Conservation (phyloP, 2,113 vertebrate species). For the Tupaia chinensis region DNA sequence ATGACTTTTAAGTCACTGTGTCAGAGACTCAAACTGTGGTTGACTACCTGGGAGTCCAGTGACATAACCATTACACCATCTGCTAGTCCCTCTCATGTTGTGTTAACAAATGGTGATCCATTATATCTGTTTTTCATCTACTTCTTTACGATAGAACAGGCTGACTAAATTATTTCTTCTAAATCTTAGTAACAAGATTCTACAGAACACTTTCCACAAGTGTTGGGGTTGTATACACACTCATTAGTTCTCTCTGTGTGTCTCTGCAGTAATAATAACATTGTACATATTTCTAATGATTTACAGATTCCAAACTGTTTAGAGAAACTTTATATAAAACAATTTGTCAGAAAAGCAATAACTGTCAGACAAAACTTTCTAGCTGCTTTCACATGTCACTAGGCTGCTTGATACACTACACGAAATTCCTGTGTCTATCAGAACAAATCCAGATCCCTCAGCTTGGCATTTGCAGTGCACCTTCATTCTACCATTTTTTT, state of each 20-base stretch:
- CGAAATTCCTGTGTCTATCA: conserved; percentile 3
- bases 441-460: not conserved
- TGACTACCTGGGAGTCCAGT: too few relatives aligned
- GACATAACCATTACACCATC: too few relatives aligned
- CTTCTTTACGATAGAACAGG: not conserved
- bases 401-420: not conserved
- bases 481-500: not conserved
- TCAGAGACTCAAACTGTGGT: too few relatives aligned
- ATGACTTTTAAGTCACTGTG: too few relatives aligned
- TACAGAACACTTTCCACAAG: not conserved
- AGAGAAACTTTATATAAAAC: conserved; percentile 31
- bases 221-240: not conserved
- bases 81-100: not conserved
- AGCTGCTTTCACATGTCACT: not conserved
- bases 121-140: not conserved
- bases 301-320: conserved; percentile 24
- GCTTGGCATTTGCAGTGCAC: not conserved
- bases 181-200: not conserved
- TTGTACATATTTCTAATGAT: not conserved
- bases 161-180: not conserved
- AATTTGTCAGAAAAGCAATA: conserved; percentile 40
- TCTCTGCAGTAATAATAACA: not conserved
- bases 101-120: conserved; percentile 36
- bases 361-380: not conserved
- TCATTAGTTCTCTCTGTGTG: not conserved